These are phyloP conservation scores for Pogona vitticeps DNA, from an alignment of 2,113 vertebrate species.

Conservation along the genomic window DNA sequence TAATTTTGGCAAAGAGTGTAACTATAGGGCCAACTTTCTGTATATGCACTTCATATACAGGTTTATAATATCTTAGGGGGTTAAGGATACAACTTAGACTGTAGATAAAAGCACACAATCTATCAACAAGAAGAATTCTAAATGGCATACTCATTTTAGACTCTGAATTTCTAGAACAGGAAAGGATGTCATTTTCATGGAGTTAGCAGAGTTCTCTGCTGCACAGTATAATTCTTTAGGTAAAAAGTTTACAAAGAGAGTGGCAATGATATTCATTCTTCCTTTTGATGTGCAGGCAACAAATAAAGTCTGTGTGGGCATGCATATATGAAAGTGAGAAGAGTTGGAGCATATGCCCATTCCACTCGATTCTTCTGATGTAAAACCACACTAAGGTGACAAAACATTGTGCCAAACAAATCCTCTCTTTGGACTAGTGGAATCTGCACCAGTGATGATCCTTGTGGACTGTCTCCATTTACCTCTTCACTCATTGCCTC, in stretches of 20 bases:
- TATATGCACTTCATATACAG: background rate
- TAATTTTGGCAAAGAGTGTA: background rate
- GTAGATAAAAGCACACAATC: background rate
- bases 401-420: background rate
- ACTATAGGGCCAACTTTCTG: background rate
- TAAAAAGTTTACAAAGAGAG: background rate
- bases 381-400: background rate
- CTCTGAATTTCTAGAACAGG: background rate
- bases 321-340: background rate
- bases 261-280: background rate
- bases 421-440: background rate
- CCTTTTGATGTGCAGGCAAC: background rate
- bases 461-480: slow-evolving; percentile 10
- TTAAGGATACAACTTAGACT: background rate
- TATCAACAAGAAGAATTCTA: background rate
- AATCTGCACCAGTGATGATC: background rate
- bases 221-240: background rate
- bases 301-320: background rate
- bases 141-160: background rate
- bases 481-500: slow-evolving; percentile 38
- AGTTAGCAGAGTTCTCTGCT: background rate
- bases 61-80: background rate
- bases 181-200: background rate
- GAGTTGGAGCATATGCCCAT: background rate
- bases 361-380: background rate